These are phyloP conservation scores for Drosophila orosa DNA, from an alignment of 1,140 invertebrate species.

Conservation along the genomic window DNA sequence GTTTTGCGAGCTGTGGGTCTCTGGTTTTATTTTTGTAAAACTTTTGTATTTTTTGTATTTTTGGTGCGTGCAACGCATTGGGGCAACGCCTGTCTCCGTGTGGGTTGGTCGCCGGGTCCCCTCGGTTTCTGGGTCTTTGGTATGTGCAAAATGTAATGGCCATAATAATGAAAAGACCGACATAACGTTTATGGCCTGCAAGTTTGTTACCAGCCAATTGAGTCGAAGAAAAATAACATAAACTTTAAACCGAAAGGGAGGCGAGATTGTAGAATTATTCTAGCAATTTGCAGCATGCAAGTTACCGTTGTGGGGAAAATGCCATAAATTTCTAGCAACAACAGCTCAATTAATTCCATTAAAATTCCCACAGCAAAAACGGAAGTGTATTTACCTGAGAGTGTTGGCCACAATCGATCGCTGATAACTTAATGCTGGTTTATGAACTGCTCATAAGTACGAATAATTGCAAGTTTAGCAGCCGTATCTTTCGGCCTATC, in stretches of 20 bases:
- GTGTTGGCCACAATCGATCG: constrained; percentile 19
- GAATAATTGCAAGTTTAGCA: constrained; percentile 32
- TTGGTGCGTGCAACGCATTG: constrained; percentile 64
- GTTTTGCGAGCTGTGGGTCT: constrained; percentile 52
- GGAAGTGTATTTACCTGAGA: constrained; percentile 25
- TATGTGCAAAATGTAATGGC: constrained; percentile 80
- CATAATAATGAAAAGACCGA: constrained; percentile 69
- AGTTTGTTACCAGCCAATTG: constrained; percentile 34
- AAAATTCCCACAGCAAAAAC: constrained; percentile 38
- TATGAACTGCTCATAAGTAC: constrained; percentile 32
- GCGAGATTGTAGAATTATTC: constrained; percentile 29
- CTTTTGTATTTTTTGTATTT: constrained; percentile 5
- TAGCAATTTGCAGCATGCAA: constrained; percentile 34
- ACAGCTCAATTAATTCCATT: constrained; percentile 39
- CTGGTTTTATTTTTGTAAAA: constrained; percentile 15
- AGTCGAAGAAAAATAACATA: constrained; percentile 5
- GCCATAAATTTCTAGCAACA: constrained; percentile 31
- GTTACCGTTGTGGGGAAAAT: constrained; percentile 37
- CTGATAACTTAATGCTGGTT: constrained; percentile 40
- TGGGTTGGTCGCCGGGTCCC: constrained; percentile 41
- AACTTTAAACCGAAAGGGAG: constrained; percentile 27
- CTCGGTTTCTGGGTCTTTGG: constrained; percentile 37
- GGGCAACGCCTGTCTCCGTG: constrained; percentile 48
- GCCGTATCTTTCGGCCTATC: constrained; percentile 26
- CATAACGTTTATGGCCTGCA: constrained; percentile 51